Evolutionary conservation across 1,140 invertebrate genomes (phyloP), one percentile per base, ranked within the genome.

Genomic region (Acromyrmex heyeri): DNA sequence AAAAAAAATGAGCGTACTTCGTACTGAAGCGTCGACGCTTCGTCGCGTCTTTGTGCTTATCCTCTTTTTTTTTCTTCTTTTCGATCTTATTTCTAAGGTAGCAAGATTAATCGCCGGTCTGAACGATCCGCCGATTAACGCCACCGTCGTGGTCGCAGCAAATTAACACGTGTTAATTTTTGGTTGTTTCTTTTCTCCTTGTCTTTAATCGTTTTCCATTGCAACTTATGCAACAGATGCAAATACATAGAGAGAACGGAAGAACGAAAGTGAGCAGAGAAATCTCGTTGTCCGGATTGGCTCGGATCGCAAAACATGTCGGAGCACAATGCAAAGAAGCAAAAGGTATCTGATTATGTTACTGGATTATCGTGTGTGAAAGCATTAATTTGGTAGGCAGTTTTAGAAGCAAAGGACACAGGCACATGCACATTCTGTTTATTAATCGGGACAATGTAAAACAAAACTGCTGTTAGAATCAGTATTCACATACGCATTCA

Each of bases 391-490:
- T 81, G 86, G 93, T 87, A 89, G 88, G 86, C 86, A 27, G 79
- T 86, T 78, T 85, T 91, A 93, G 89, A 91, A 93, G 92, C 94
- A 94, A 94, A 94, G 93, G 94, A 94, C 92, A 94, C 93, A 95
- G 92, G 94, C 95, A 95, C 95, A 95, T 95, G 95, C 95, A 95
- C 94, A 95, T 95, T 95, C 93, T 95, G 93, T 95, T 95, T 95
- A 95, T 95, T 95, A 94, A 95, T 95, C 92, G 94, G 94, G 93
- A 95, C 92, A 95, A 94, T 91, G 92, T 95, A 92, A 93, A 95
- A 95, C 92, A 95, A 93, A 94, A 92, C 92, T 70, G 77, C 30
- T 91, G 90, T 93, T 93, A 91, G 91, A 86, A 24, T 89, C 85
- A 79, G 76, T 91, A 91, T 89, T 89, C 90, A 91, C 90, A 91